Conservation (phyloP, 2,797 vertebrate genomes). For the Ciconia nigra region DNA sequence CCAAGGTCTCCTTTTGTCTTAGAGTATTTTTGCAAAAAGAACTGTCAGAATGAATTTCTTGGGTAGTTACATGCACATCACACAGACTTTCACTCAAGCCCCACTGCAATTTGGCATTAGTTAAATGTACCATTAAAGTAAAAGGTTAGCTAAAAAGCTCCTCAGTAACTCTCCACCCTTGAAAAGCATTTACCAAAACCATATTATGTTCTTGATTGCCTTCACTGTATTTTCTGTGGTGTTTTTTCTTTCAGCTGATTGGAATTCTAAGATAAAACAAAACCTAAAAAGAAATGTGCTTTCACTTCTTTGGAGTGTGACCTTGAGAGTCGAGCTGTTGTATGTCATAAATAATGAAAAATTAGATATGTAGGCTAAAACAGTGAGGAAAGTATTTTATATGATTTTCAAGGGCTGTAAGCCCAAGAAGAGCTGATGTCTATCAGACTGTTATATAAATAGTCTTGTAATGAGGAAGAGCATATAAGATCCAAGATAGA, state of each 20-base stretch:
- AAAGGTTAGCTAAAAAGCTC: slow-evolving; percentile 15
- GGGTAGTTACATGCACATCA: slow-evolving; percentile 30
- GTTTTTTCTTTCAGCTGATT: slow-evolving; percentile 4
- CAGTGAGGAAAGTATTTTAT: not conserved
- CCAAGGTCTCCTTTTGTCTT: slow-evolving; percentile 12
- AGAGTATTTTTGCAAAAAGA: not conserved
- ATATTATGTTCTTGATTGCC: slow-evolving; percentile 12
- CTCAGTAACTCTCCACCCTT: slow-evolving; percentile 18
- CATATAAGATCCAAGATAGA: slow-evolving; percentile 34
- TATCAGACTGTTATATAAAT: slow-evolving; percentile 46
- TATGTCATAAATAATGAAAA: slow-evolving; percentile 50
- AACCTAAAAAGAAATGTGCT: not conserved
- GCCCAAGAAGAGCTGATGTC: not conserved
- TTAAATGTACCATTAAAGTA: slow-evolving; percentile 54
- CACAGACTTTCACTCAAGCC: not conserved
- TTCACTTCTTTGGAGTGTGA: slow-evolving; percentile 7
- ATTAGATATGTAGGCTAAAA: slow-evolving; percentile 6
- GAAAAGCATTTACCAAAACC: slow-evolving; percentile 33
- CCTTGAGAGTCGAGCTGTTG: slow-evolving; percentile 28
- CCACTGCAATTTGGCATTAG: slow-evolving; percentile 24
- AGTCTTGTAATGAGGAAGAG: slow-evolving; percentile 44
- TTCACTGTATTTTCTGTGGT: not conserved
- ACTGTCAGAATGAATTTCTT: slow-evolving; percentile 35
- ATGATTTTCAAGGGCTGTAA: slow-evolving; percentile 41
- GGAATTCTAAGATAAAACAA: slow-evolving; percentile 34